Conservation (phyloP, 2,797 vertebrate genomes). For the Denticeps clupeoides region DNA sequence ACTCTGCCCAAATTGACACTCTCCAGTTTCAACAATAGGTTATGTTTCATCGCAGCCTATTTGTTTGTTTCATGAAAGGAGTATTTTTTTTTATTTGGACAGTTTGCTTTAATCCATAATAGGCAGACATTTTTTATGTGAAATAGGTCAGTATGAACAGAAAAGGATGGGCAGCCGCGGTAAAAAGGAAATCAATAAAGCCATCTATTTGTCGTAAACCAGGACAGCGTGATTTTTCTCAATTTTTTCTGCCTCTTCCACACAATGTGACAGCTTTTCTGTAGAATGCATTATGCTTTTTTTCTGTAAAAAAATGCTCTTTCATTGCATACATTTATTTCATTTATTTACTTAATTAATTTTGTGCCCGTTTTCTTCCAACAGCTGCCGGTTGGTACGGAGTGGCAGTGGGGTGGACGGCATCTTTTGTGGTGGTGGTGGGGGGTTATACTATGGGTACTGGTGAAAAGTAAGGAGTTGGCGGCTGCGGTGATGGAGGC, state of each 20-base stretch:
- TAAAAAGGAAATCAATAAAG: conserved; percentile 72
- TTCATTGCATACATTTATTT: conserved; percentile 50
- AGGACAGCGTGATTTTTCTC: conserved; percentile 68
- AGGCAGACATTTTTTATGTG: conserved; percentile 43
- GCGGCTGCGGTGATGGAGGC: conserved; percentile 14
- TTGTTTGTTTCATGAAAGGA: conserved; percentile 55
- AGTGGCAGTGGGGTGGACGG: conserved; percentile 3
- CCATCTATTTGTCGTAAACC: conserved; percentile 73
- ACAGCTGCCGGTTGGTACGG: too few species aligned
- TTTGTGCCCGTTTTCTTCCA: too few species aligned
- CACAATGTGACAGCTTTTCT: conserved; percentile 61
- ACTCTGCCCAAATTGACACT: conserved; percentile 55
- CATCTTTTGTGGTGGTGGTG: conserved; percentile 14
- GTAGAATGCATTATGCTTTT: conserved; percentile 48
- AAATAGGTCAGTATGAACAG: conserved; percentile 74
- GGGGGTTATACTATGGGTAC: background rate
- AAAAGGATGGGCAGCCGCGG: conserved; percentile 60
- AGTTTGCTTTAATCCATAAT: conserved; percentile 65
- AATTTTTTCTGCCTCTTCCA: conserved; percentile 37
- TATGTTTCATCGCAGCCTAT: conserved; percentile 58
- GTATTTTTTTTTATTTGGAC: conserved; percentile 60
- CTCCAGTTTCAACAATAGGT: conserved; percentile 47
- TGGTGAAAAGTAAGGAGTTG: background rate
- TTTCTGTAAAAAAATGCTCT: conserved; percentile 61
- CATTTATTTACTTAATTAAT: too few species aligned